Evolutionary conservation across 2,113 vertebrate species (phyloP).

Genomic region (Hippocampus barbouri): DNA sequence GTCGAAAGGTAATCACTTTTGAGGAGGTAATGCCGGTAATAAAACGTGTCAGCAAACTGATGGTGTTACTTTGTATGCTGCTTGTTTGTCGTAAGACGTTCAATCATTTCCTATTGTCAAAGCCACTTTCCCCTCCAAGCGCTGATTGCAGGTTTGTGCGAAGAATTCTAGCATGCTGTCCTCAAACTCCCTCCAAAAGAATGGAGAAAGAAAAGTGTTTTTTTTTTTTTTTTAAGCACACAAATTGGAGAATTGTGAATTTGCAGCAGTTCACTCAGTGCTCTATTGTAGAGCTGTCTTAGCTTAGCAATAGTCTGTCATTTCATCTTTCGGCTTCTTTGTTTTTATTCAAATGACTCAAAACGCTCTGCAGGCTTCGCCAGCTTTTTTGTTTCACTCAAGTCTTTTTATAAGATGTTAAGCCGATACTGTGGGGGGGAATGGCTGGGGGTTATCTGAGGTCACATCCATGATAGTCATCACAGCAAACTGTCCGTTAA

Average conservation of each 20-base stretch:
- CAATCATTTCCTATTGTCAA: conserved; percentile 31
- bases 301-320: conserved; percentile 26
- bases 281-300: conserved; percentile 46
- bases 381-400: conserved; percentile 34
- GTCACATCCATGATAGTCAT: neutral
- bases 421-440: conserved; percentile 14
- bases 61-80: conserved; percentile 20
- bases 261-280: conserved; percentile 10
- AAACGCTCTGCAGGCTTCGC: conserved; percentile 17
- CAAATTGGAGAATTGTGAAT: conserved; percentile 30
- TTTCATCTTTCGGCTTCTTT: conserved; percentile 25
- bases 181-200: conserved; percentile 6
- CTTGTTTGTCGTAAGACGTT: neutral
- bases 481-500: neutral
- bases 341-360: conserved; percentile 34
- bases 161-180: conserved; percentile 39
- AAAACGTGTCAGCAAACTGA: conserved; percentile 17
- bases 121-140: conserved; percentile 21
- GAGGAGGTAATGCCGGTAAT: neutral
- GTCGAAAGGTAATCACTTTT: neutral
- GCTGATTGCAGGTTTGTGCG: conserved; percentile 43
- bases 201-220: conserved; percentile 22
- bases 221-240: conserved; percentile 43
- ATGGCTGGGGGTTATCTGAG: conserved; percentile 25
- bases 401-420: conserved; percentile 28